These are phyloP conservation scores for Autographa gamma DNA, from an alignment of 2,888 invertebrate genomes.

Conservation along the genomic window DNA sequence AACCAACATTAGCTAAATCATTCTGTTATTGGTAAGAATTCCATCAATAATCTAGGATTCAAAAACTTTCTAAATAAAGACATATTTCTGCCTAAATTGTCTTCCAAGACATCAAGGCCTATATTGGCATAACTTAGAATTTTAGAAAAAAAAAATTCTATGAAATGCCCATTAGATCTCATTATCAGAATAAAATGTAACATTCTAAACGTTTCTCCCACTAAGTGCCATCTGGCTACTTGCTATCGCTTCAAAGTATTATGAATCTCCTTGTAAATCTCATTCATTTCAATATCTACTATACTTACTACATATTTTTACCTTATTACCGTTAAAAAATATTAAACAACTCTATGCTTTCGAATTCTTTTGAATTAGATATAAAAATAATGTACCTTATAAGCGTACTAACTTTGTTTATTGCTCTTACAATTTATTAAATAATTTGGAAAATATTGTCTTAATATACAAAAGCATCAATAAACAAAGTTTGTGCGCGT, in stretches of 20 bases:
- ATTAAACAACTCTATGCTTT: slow-evolving; percentile 25
- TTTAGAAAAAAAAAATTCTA: slow-evolving; percentile 13
- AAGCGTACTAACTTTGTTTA: background rate
- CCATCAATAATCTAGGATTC: too few species aligned
- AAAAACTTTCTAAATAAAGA: background rate
- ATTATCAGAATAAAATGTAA: background rate
- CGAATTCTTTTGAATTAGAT: background rate
- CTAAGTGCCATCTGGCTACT: slow-evolving; percentile 72
- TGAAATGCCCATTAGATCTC: slow-evolving; percentile 3
- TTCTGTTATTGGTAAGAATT: background rate
- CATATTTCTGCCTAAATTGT: background rate
- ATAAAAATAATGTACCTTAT: background rate
- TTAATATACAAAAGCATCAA: background rate
- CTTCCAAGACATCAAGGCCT: background rate
- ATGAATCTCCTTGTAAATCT: slow-evolving; percentile 33
- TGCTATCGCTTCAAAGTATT: slow-evolving; percentile 31
- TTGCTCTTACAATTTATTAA: background rate
- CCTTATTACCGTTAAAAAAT: slow-evolving; percentile 9
- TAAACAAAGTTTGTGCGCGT: background rate
- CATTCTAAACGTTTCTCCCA: slow-evolving; percentile 67
- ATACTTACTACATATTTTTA: background rate
- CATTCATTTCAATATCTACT: slow-evolving; percentile 9
- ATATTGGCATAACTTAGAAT: background rate
- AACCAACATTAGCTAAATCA: background rate
- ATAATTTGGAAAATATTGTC: background rate